phyloP scores from a whole-genome alignment of 2,888 invertebrate genomes.

The Himalopsyche tibetana region DNA sequence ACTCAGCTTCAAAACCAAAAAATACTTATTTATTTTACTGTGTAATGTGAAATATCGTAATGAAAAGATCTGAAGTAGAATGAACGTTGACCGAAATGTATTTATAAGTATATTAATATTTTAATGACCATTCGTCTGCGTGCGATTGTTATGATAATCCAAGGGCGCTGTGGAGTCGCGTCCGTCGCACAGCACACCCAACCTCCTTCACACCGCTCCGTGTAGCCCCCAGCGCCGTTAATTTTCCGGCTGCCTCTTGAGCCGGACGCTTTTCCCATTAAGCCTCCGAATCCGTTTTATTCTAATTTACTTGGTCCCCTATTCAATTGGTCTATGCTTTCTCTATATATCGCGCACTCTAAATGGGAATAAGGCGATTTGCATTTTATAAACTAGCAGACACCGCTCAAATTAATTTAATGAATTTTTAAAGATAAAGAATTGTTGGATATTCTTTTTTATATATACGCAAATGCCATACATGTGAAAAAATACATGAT shows the following conservation, averaged over 20 bases:
- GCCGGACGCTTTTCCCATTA: conserved; percentile 43
- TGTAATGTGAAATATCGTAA: too few relatives aligned
- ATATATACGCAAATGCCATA: too few relatives aligned
- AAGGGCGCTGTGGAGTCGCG: neutral
- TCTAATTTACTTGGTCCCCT: conserved; percentile 37
- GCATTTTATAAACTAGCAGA: conserved; percentile 22
- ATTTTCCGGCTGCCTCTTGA: conserved; percentile 37
- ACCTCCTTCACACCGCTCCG: neutral
- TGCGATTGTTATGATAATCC: conserved; percentile 18
- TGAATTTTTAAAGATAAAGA: neutral
- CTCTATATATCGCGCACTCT: neutral
- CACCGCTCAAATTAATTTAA: neutral
- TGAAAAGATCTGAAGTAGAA: too few relatives aligned
- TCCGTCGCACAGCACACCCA: neutral
- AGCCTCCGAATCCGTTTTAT: conserved; percentile 23
- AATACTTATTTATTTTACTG: too few relatives aligned
- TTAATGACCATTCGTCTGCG: neutral
- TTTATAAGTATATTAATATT: too few relatives aligned
- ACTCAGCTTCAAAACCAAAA: too few relatives aligned
- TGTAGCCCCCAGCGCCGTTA: conserved; percentile 1
- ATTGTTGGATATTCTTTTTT: neutral
- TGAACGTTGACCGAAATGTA: too few relatives aligned
- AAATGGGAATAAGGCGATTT: neutral
- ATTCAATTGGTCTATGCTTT: conserved; percentile 36
- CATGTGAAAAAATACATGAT: too few relatives aligned